phyloP scores from a whole-genome alignment of 2,888 invertebrate species.

The Nasonovia ribisnigri region DNA sequence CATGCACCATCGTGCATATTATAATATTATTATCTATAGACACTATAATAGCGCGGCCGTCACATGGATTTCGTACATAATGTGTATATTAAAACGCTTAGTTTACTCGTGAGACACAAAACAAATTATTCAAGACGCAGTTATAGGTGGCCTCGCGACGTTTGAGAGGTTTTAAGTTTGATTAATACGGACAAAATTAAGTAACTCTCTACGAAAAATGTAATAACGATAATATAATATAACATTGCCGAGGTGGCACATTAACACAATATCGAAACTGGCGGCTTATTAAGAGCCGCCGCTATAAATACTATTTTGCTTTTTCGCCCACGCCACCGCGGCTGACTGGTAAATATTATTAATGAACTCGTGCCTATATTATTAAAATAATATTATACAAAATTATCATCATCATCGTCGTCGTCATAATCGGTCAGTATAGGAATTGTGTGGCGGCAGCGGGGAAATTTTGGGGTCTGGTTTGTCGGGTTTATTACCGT shows the following conservation, averaged over 20 bases:
- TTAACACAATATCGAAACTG: not conserved
- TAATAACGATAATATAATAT: not conserved
- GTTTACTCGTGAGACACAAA: not conserved
- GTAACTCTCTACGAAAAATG: not conserved
- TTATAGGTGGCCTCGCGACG: not conserved
- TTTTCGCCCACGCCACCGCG: not conserved
- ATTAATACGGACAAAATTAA: not conserved
- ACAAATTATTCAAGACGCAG: not conserved
- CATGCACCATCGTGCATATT: not conserved
- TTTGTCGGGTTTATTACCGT: conserved; percentile 4
- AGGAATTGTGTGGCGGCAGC: not conserved
- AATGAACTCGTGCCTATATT: not conserved
- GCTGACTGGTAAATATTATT: not conserved
- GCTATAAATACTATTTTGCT: not conserved
- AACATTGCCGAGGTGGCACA: not conserved
- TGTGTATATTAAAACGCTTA: not conserved
- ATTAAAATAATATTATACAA: not conserved
- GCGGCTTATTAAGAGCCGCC: not conserved
- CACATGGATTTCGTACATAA: not conserved
- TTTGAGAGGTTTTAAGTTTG: not conserved
- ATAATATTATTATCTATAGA: not conserved
- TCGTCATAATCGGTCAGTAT: not conserved
- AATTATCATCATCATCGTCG: not conserved
- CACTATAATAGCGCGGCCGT: not conserved
- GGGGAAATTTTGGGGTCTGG: not conserved